Conservation (phyloP, 1,140 invertebrate genomes). For the Venustaconcha ellipsiformis region DNA sequence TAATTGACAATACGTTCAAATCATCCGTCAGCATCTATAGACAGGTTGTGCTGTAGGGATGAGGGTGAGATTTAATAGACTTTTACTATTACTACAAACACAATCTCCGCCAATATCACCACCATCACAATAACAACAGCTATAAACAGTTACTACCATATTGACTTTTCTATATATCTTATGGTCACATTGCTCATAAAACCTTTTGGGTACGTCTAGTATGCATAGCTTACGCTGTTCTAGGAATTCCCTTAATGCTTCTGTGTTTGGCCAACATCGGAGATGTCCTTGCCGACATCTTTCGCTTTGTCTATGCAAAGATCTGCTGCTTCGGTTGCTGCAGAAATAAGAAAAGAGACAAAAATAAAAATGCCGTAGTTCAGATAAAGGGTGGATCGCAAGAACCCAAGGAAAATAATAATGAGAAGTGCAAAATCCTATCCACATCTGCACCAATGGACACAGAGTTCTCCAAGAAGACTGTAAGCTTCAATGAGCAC, state of each 20-base stretch:
- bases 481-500: too few relatives aligned
- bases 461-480: conserved; percentile 90
- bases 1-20: too few relatives aligned
- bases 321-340: conserved; percentile 81
- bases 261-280: conserved; percentile 93
- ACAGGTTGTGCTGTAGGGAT: too few relatives aligned
- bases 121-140: too few relatives aligned
- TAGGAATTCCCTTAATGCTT: conserved; percentile 96
- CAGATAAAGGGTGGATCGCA: conserved; percentile 45
- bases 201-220: conserved; percentile 91
- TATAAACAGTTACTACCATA: too few relatives aligned
- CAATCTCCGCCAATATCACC: too few relatives aligned
- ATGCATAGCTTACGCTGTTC: conserved; percentile 96
- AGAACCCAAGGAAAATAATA: conserved; percentile 42
- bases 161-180: conserved; percentile 75
- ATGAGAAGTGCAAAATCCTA: conserved; percentile 44
- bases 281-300: conserved; percentile 93
- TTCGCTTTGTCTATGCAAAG: conserved; percentile 93
- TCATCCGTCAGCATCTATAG: too few relatives aligned
- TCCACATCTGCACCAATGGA: conserved; percentile 74
- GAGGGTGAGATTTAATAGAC: too few relatives aligned
- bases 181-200: conserved; percentile 92
- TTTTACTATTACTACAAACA: too few relatives aligned
- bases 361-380: conserved; percentile 13
- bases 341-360: conserved; percentile 45